Evolutionary conservation across 2,113 vertebrate species (phyloP), one percentile per base, ranked within the genome.

Genomic region (Leuciscus idus): DNA sequence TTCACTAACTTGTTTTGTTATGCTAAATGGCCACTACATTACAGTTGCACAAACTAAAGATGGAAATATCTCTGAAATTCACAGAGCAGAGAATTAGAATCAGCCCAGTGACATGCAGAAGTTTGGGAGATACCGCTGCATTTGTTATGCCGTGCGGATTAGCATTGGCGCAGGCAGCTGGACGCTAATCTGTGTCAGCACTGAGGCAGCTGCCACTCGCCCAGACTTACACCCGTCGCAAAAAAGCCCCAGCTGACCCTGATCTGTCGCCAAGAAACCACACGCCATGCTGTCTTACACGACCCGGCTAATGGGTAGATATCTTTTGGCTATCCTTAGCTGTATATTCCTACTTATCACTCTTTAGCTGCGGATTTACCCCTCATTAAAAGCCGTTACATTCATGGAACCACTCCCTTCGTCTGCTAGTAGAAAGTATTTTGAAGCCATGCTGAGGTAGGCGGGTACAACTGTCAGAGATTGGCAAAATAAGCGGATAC

Each of bases 161-260:
- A 88, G 66, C 13, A 43, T 43, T 46, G 73, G 73, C 28, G 46
- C 57, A 75, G 83, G 84, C 89, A 89, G 84, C 90, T 91, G 89
- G 87, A 85, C 81, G 83, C 52, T 87, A 86, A 90, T 90, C 90
- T 85, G 46, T 73, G 87, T 89, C 86, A 87, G 84, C 59, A 43
- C 87, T 57, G 39, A 84, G 85, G 79, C 89, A 90, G 89, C 88
- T 90, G 90, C 72, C 88, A 80, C 75, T 89, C 85, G 72, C 30
- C 33, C 82, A 73, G 30, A 72, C 79, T 77, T 78, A 82, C 87
- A 83, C 8, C 78, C 28, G 30, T 79, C 70, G 68, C 86, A 48
- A 48, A 81, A 75, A 61, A 76, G 50, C 46, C 59, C 52, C 62
- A 78, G 66, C 52, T 59, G 33, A 64, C 85, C 85, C 83, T 61